Evolutionary conservation across 2,797 vertebrate genomes (phyloP).

Genomic region (Emydoidea blandingii): DNA sequence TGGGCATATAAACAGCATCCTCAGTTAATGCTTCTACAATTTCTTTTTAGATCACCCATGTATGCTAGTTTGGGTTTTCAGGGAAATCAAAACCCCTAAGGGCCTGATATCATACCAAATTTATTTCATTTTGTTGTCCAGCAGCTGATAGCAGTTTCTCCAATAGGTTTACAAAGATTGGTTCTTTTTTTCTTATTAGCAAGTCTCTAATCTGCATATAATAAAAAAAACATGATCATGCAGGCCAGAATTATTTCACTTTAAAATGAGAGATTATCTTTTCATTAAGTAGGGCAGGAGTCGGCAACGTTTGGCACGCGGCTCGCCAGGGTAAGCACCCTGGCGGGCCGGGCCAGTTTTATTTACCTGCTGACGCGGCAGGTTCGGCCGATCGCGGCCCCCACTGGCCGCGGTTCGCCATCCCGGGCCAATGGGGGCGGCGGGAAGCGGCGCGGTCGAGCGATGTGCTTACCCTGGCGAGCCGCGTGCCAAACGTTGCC

Average conservation of each 20-base stretch:
- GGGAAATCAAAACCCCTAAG: not conserved
- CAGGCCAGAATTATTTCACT: not conserved
- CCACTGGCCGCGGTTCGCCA: too few species aligned
- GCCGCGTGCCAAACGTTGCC: too few species aligned
- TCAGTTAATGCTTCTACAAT: fast-evolving
- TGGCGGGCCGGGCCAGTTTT: too few species aligned
- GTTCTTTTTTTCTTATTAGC: not conserved
- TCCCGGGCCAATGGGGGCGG: too few species aligned
- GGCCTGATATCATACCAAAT: not conserved
- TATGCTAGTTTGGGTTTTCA: not conserved
- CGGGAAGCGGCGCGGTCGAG: too few species aligned
- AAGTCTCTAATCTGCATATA: not conserved
- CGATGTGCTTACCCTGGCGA: too few species aligned
- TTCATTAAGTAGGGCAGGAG: not conserved
- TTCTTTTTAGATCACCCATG: not conserved
- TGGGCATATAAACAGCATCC: not conserved
- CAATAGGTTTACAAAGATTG: not conserved
- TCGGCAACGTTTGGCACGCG: too few species aligned
- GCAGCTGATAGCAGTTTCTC: fast-evolving
- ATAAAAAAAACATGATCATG: not conserved
- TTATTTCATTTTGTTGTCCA: not conserved
- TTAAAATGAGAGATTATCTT: not conserved
- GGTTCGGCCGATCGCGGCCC: too few species aligned
- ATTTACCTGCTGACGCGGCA: too few species aligned
- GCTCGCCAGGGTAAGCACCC: too few species aligned